Evolutionary conservation across 30 jellyfish, hydroid and myxozoan genomes (phyloP).

Genomic region (Pseudorhiza aurosa): DNA sequence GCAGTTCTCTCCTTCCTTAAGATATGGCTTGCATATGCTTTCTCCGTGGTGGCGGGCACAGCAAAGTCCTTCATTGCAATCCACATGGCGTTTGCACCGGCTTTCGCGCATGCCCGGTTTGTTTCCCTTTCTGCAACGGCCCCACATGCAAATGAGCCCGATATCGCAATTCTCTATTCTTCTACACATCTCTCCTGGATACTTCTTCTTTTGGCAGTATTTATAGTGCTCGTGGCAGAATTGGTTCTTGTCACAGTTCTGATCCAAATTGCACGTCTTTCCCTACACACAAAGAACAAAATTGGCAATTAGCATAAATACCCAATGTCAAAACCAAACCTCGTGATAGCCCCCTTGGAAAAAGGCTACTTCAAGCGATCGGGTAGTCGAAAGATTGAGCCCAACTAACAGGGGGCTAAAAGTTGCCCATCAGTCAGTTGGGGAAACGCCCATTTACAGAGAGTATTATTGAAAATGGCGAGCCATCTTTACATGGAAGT

Average conservation of each 20-base stretch:
- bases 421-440: too few relatives aligned
- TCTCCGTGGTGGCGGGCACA: slow-evolving; percentile 89
- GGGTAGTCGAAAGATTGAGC: too few relatives aligned
- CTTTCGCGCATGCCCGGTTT: slow-evolving; percentile 52
- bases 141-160: slow-evolving; percentile 87
- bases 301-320: too few relatives aligned
- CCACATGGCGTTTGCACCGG: slow-evolving; percentile 78
- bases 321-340: too few relatives aligned
- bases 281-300: slow-evolving; percentile 43
- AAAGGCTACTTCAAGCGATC: too few relatives aligned
- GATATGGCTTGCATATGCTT: slow-evolving; percentile 76
- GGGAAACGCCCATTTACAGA: too few relatives aligned
- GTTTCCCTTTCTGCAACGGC: slow-evolving; percentile 59
- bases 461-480: too few relatives aligned
- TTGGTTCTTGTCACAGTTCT: slow-evolving; percentile 62
- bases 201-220: slow-evolving; percentile 69
- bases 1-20: slow-evolving; percentile 81
- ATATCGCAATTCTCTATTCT: slow-evolving; percentile 89
- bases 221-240: slow-evolving; percentile 85
- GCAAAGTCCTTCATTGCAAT: slow-evolving; percentile 87
- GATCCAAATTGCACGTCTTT: slow-evolving; percentile 65
- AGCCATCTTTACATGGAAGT: too few relatives aligned
- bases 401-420: too few relatives aligned
- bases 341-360: too few relatives aligned
- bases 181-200: slow-evolving; percentile 76